Base-by-base conservation (phyloP, 1,140 invertebrate species). In the Stegodyphus dumicola region DNA sequence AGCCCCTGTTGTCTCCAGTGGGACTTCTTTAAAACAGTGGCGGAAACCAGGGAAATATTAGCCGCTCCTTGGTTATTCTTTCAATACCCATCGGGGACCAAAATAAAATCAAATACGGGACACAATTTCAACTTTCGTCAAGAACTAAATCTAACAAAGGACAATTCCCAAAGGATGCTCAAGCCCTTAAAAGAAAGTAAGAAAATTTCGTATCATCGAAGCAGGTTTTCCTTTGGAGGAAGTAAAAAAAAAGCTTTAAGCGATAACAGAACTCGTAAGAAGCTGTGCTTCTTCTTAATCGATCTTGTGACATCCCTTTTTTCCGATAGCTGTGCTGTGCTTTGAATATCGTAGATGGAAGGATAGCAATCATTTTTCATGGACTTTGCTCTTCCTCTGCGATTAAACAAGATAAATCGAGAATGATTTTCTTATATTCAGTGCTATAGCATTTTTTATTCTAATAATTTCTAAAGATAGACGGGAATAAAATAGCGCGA, bases 361-460 rank as follows among this genome's bases (percentile, higher is more conserved):
- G 64, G 52, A 76, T 76, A n/a, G 56, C 15, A 76, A 76, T 56
- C 74, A 76, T 76, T 76, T 76, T 76, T 76, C 74, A 76, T 17
- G 18, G 54, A 60, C 74, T 60, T 76, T 33, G 56, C 74, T 51
- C 49, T 73, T 73, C 70, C 53, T 17, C 13, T 52, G 74, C 74
- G 74, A 76, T 76, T 76, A 76, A 76, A 76, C 74, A 64, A 76
- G 56, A 76, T 76, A 76, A 56, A 76, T 76, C 74, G 74, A 33
- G 33, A 33, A 33, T 33, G 33, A 33, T 33, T 33, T 33, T 33
- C 33, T 33, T 33, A 33, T 33, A 33, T 33, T 33, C 33, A 33
- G 33, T 33, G 33, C 33, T 33, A 33, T 33, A 33, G 33, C 3
- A 33, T 33, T 33, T 33, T 33, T 33, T 33, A 33, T 3, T 33